Conservation (phyloP, 2,888 invertebrate genomes). For the Metalampra italica region DNA sequence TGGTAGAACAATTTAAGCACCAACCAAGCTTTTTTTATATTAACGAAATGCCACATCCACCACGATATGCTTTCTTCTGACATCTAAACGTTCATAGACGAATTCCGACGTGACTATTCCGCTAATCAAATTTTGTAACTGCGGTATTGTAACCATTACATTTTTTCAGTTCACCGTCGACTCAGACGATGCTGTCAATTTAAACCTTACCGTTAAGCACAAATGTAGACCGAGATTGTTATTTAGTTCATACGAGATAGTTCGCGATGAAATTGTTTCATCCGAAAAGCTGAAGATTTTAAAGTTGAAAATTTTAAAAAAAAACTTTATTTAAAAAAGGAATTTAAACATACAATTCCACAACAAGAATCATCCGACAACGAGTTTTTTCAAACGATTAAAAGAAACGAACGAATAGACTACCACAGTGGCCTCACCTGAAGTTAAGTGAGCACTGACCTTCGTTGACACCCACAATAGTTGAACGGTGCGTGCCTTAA, state of each 20-base stretch:
- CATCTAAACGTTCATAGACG: conserved; percentile 47
- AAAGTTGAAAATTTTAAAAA: too few species aligned
- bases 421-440: too few species aligned
- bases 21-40: too few species aligned
- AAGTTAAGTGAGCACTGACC: too few species aligned
- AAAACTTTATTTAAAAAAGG: too few species aligned
- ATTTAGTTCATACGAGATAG: conserved; percentile 3
- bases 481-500: too few species aligned
- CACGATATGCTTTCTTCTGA: conserved; percentile 14
- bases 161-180: conserved; percentile 42
- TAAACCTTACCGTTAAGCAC: conserved; percentile 67
- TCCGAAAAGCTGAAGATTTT: not conserved
- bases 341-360: too few species aligned
- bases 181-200: conserved; percentile 46
- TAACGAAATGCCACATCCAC: conserved; percentile 39
- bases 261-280: not conserved
- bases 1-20: too few species aligned
- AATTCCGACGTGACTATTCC: conserved; percentile 74
- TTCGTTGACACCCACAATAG: too few species aligned
- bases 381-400: too few species aligned
- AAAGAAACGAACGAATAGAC: too few species aligned
- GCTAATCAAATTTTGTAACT: conserved; percentile 79
- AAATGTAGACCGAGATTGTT: conserved; percentile 16
- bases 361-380: too few species aligned
- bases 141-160: conserved; percentile 72